Evolutionary conservation across 2,797 vertebrate species (phyloP).

Genomic region (Oreonectes daqikongensis): DNA sequence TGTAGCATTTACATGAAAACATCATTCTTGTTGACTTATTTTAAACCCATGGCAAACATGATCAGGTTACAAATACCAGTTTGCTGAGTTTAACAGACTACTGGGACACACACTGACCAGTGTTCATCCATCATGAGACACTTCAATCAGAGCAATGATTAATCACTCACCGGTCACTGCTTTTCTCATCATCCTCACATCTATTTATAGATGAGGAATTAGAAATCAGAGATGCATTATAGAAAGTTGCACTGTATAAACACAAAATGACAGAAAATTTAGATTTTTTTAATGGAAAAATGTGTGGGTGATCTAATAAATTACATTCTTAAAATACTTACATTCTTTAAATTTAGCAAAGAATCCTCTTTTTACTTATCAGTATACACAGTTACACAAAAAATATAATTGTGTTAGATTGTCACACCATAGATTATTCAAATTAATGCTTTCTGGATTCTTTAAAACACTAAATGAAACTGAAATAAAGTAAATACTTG

Average conservation of each 20-base stretch:
- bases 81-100: slow-evolving; percentile 3
- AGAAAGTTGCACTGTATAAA: neutral
- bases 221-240: neutral
- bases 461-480: neutral
- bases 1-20: neutral
- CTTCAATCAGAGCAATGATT: slow-evolving; percentile 50
- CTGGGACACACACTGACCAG: neutral
- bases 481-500: neutral
- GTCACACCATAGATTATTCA: neutral
- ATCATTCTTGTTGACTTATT: neutral
- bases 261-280: neutral
- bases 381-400: too few species aligned
- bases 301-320: neutral
- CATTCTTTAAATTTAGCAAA: too few species aligned
- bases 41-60: neutral
- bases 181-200: slow-evolving; percentile 39
- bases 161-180: slow-evolving; percentile 41
- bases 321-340: neutral
- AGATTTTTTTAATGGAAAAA: too few species aligned
- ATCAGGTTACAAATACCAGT: neutral
- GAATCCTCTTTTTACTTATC: too few species aligned
- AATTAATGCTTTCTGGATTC: neutral
- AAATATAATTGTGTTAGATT: neutral
- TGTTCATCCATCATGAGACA: slow-evolving; percentile 43
- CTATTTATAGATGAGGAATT: neutral